Evolutionary conservation across 2,888 invertebrate species (phyloP).

Genomic region (Eustalomyia histrio): DNA sequence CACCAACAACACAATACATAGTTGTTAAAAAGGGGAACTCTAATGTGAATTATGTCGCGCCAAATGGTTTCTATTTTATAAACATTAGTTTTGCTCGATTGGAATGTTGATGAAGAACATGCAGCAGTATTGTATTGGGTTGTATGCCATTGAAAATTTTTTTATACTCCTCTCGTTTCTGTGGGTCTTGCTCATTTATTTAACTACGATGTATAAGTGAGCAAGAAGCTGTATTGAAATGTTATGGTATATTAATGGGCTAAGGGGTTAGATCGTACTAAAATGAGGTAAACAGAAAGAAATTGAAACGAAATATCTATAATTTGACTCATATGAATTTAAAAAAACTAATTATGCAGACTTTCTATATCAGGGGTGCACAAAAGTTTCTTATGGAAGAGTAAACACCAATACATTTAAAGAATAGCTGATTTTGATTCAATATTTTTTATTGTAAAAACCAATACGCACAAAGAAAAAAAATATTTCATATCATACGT

Average conservation of each 20-base stretch:
- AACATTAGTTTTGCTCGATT: constrained; percentile 58
- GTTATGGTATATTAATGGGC: constrained; percentile 27
- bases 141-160: neutral
- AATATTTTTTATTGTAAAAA: no score
- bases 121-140: neutral
- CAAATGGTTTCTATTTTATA: constrained; percentile 63
- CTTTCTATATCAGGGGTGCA: no score
- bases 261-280: constrained; percentile 40
- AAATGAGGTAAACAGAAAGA: neutral
- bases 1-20: constrained; percentile 27
- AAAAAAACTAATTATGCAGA: no score
- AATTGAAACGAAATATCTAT: no score
- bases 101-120: constrained; percentile 48
- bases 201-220: neutral
- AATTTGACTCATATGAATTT: no score
- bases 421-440: no score
- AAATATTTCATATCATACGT: no score
- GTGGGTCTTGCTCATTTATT: neutral
- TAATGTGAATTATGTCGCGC: constrained; percentile 64
- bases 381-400: no score
- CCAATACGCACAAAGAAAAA: no score
- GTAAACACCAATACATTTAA: no score
- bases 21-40: constrained; percentile 37
- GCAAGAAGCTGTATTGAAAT: constrained; percentile 50
- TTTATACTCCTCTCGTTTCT: neutral